Conservation (phyloP, 1,140 invertebrate species). For the Ceratina calcarata region DNA sequence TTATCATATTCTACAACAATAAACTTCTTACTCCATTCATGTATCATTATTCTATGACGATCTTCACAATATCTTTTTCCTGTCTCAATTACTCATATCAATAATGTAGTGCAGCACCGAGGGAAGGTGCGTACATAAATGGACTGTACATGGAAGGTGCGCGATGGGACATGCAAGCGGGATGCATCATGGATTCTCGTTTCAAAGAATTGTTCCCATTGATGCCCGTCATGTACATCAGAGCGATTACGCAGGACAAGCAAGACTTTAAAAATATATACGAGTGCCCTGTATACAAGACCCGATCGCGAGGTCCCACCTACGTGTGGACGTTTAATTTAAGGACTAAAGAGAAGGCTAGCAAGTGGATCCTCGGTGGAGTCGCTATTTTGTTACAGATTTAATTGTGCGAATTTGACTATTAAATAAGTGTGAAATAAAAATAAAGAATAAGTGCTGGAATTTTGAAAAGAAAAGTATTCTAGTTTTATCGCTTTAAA, state of each 20-base stretch:
- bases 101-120: conserved; percentile 85
- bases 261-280: conserved; percentile 93
- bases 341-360: conserved; percentile 92
- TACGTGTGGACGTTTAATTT: conserved; percentile 98
- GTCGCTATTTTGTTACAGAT: conserved; percentile 92
- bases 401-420: conserved; percentile 70
- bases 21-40: no score
- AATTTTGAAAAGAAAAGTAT: no score
- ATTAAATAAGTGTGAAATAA: not conserved
- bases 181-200: conserved; percentile 90
- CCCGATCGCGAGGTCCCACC: conserved; percentile 91
- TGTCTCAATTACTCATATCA: not conserved
- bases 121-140: conserved; percentile 95
- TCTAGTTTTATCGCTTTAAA: no score
- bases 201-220: conserved; percentile 94
- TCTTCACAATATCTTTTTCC: no score
- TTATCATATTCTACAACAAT: not conserved
- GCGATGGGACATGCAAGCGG: conserved; percentile 90
- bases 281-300: conserved; percentile 97
- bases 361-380: conserved; percentile 95
- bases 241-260: conserved; percentile 92
- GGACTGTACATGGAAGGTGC: conserved; percentile 97
- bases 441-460: not conserved
- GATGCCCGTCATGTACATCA: conserved; percentile 96
- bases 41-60: no score